Evolutionary conservation across 1,140 invertebrate genomes (phyloP), one percentile per base, ranked within the genome.

Genomic region (Drosophila sucinea): DNA sequence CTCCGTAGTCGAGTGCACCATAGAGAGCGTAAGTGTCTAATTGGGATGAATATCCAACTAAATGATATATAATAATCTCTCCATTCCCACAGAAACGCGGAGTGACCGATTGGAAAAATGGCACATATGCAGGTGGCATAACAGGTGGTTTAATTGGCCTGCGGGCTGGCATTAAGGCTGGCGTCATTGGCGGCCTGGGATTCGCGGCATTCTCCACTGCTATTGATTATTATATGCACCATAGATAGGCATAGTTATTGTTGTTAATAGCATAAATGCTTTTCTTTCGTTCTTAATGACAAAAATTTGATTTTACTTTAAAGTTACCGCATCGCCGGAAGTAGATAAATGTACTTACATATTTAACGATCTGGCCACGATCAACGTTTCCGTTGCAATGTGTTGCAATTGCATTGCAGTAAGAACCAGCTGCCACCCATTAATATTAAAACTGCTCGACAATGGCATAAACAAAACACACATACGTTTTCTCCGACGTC

Each of bases 31-130:
- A 92, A 93, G 93, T 38, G 35, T 10, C 35, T 38, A 3, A 11
- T 1, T 11, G 10, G 11, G 35, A 4, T 3, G 1, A 7, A 17
- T 35, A 54, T 17, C 11, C 41, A 32, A 10, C n/a, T 32, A 25
- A 17, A 25, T 25, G 3, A 56, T n/a, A 51, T 68, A 38, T 25
- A 11, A 58, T 74, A 17, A 27, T 69, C 7, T 25, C n/a, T 27
- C 2, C 3, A 1, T 54, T 4, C 2, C n/a, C 40, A 75, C 90
- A 97, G 96, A 95, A 96, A 92, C 94, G 98, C 83, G 98, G 97
- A 29, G 98, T 98, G 92, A 96, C 95, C 55, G 98, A 99, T 92
- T 98, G 98, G 97, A 96, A 96, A 87, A 99, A 99, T 94, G 98
- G 98, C 10, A 98, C 97, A 7, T 96, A 98, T 92, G 97, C 98